Evolutionary conservation across 2,113 vertebrate species (phyloP).

Genomic region (Mesocricetus auratus): DNA sequence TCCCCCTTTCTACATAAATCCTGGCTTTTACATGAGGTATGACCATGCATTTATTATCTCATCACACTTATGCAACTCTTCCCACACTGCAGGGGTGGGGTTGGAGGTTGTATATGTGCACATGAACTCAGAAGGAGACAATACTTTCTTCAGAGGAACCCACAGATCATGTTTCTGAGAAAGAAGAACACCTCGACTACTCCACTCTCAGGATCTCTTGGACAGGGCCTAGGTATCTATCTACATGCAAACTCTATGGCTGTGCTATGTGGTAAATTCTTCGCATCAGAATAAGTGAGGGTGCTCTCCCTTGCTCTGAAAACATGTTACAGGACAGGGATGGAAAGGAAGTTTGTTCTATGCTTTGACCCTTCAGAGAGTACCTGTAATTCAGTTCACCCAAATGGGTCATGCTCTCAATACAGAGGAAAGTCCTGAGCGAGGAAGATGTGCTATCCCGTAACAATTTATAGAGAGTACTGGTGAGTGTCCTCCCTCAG

Average conservation of each 20-base stretch:
- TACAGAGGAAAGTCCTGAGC: neutral
- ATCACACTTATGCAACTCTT: constrained; percentile 9
- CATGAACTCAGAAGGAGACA: neutral
- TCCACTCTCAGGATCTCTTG: neutral
- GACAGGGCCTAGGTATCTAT: neutral
- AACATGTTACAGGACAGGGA: neutral
- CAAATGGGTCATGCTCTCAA: neutral
- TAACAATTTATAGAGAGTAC: neutral
- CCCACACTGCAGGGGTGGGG: neutral
- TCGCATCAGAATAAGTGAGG: neutral
- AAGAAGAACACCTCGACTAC: neutral
- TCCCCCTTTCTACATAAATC: constrained; percentile 32
- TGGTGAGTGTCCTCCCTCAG: neutral
- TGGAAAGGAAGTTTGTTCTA: neutral
- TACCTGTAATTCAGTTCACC: neutral
- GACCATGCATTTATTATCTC: constrained; percentile 53
- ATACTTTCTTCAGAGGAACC: constrained; percentile 13
- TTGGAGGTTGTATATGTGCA: neutral
- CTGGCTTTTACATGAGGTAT: constrained; percentile 44
- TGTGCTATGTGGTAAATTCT: neutral
- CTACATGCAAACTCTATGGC: neutral
- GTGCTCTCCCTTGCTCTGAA: neutral
- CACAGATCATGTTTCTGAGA: constrained; percentile 8
- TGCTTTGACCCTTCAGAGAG: neutral
- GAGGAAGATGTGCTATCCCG: neutral